A percentile compares a stretch with the other conserved stretches of the same genome.
These are phyloP conservation scores for Probosciger aterrimus DNA, from an alignment of 2,113 vertebrate genomes.

Conservation along the genomic window DNA sequence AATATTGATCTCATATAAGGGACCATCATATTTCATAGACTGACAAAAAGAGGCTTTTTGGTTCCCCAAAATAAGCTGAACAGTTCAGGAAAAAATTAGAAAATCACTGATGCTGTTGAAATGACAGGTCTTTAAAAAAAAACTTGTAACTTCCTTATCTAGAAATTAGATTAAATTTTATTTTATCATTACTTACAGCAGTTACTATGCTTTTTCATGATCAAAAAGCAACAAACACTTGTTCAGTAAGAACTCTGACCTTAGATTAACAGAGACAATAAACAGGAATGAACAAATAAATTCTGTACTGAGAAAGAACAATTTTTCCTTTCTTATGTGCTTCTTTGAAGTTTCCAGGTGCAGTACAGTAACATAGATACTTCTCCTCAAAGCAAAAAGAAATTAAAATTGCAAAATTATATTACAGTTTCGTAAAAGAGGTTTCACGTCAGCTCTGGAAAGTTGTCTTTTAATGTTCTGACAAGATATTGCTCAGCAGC, in stretches of 20 bases:
- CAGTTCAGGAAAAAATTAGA: background rate
- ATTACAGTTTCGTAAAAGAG: background rate
- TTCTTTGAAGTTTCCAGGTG: background rate
- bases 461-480: background rate
- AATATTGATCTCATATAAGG: background rate
- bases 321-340: background rate
- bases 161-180: background rate
- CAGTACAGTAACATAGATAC: background rate
- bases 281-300: background rate
- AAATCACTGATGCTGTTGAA: background rate
- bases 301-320: background rate
- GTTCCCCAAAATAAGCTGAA: background rate
- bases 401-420: conserved; percentile 11
- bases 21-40: background rate
- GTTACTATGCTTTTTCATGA: background rate
- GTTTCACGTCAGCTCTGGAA: background rate
- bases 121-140: background rate
- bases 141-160: background rate
- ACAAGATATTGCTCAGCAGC: background rate
- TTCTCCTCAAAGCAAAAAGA: conserved; percentile 4
- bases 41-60: background rate
- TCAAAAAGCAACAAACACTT: background rate
- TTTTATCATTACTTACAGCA: background rate
- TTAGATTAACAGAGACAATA: background rate
- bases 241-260: background rate